Base-by-base conservation (phyloP, 2,113 vertebrate genomes). In the Eleginops maclovinus region DNA sequence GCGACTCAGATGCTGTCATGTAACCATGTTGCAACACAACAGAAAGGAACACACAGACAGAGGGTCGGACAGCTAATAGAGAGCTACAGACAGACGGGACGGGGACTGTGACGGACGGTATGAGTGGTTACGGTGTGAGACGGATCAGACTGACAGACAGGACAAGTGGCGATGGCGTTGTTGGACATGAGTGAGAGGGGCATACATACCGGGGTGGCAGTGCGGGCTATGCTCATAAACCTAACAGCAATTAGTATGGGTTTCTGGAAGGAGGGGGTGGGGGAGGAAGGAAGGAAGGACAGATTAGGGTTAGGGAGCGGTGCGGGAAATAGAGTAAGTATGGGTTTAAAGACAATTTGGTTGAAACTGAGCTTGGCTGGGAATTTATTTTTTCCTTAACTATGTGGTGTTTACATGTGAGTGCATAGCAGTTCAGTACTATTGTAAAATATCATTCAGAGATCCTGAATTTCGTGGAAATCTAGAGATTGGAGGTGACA, bases 161-260 rank as follows among this genome's bases (percentile, higher is more conserved):
- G 83, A 84, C 88, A 81, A n/a, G 59, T 31, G 64, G 62, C n/a
- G 66, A 69, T 16, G 53, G 69, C 3, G 59, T n/a, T 17, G 13
- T 79, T 4, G 60, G 81, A 55, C 24, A 86, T 86, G 68, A 63
- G 80, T 65, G 81, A 22, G 44, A 17, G 88, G 87, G 82, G 87
- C 78, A 94, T 94, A 94, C 93, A 84, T 93, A 94, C 93, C 93
- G 82, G 78, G 70, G 96, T 94, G 91, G 95, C 94, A 87, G 82
- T 96, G 96, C 96, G 96, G 95, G 95, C 95, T 94, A 98, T 98
- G 96, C 96, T 98, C 97, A 98, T 97, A 97, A 99, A 99, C 96
- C 97, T 99, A 99, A 98, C 96, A 89, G 97, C 97, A 95, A 99
- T 99, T 96, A 99, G 96, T 97, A 98, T 96, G 24, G 97, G 97